These are phyloP conservation scores for Arrhopalites spinosus DNA, from an alignment of 2,888 invertebrate species.

Conservation along the genomic window DNA sequence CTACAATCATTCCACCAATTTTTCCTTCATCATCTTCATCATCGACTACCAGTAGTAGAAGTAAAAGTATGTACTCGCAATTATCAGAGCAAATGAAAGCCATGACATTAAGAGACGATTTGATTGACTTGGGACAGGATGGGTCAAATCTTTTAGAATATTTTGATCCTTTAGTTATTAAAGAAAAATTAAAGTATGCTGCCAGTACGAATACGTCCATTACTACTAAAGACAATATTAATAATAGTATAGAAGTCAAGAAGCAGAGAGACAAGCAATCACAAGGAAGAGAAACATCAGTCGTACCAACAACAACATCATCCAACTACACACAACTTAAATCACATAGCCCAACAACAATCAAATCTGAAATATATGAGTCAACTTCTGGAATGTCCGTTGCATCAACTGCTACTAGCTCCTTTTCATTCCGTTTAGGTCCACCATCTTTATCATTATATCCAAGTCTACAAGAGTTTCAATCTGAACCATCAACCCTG, in stretches of 20 bases:
- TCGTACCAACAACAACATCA: background rate
- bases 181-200: constrained; percentile 56
- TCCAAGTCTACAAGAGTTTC: constrained; percentile 45
- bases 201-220: background rate
- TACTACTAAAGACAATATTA: background rate
- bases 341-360: too few relatives aligned
- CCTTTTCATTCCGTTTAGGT: constrained; percentile 23
- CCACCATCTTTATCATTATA: constrained; percentile 41
- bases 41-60: background rate
- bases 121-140: constrained; percentile 60
- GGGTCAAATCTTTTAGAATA: constrained; percentile 78
- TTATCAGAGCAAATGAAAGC: constrained; percentile 40
- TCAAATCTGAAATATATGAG: too few relatives aligned
- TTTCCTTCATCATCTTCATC: background rate
- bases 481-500: constrained; percentile 12
- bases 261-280: background rate
- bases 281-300: background rate
- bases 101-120: constrained; percentile 42
- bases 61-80: constrained; percentile 14
- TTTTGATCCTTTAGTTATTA: constrained; percentile 79
- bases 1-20: background rate
- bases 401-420: background rate
- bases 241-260: background rate
- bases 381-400: background rate
- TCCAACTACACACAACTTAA: background rate